Conservation (phyloP, 2,113 vertebrate species). For the Myxocyprinus asiaticus region DNA sequence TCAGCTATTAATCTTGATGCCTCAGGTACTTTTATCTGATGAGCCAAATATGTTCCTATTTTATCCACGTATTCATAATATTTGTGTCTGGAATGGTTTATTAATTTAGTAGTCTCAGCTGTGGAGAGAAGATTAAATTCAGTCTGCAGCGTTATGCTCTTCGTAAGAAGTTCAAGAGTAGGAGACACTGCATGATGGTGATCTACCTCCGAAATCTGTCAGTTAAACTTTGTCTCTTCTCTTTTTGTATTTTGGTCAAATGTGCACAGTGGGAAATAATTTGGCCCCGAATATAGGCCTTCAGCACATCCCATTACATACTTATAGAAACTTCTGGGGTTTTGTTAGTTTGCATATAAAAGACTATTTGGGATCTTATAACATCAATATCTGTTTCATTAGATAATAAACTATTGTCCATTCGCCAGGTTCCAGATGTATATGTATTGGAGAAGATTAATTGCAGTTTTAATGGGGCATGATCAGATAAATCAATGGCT, state of each 20-base stretch:
- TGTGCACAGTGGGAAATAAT: neutral
- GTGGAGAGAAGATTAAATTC: neutral
- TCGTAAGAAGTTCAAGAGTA: neutral
- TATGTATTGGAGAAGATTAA: neutral
- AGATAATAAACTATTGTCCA: neutral
- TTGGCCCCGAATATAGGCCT: neutral
- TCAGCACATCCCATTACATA: constrained; percentile 4
- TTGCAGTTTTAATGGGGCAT: too few species aligned
- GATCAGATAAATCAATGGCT: neutral
- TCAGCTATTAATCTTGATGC: neutral
- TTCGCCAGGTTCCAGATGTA: neutral
- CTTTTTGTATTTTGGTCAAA: neutral
- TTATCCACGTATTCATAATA: constrained; percentile 8
- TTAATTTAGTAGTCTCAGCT: neutral
- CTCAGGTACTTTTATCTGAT: constrained; percentile 10
- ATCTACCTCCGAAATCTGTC: neutral
- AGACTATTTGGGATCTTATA: constrained; percentile 4
- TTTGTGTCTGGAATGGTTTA: neutral
- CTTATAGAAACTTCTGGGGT: neutral
- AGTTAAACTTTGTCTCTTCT: too few species aligned
- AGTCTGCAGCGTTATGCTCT: neutral
- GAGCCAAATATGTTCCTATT: constrained; percentile 1
- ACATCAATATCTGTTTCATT: neutral
- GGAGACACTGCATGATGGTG: neutral
- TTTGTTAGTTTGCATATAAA: constrained; percentile 4